Percentiles rank a stretch among this genome's conserved stretches.
phyloP scores from a whole-genome alignment of 2,113 vertebrate genomes.

The Trinectes maculatus region DNA sequence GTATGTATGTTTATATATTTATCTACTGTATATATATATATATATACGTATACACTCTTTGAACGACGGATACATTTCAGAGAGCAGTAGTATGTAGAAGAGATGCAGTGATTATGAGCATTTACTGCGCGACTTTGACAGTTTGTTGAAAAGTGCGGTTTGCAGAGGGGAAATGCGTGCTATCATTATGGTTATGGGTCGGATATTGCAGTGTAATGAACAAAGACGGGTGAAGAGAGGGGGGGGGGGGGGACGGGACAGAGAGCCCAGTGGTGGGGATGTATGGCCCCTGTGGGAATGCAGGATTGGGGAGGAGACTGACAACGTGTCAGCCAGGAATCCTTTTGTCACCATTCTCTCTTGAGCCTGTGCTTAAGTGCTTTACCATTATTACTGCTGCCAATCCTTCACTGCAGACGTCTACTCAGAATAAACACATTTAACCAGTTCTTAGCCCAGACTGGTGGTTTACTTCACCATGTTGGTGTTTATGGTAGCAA shows the following conservation, averaged over 20 bases:
- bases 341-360: constrained; percentile 67
- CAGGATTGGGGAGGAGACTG: constrained; percentile 34
- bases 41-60: no score
- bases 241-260: no score
- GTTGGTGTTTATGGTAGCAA: constrained; percentile 6
- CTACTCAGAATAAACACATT: constrained; percentile 25
- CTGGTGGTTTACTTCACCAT: neutral
- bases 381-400: constrained; percentile 17
- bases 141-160: neutral
- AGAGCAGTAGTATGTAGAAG: neutral
- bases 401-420: constrained; percentile 11
- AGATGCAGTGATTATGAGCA: neutral
- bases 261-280: constrained; percentile 25
- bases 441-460: constrained; percentile 2
- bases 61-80: no score
- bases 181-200: neutral
- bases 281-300: constrained; percentile 30
- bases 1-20: no score
- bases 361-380: constrained; percentile 45
- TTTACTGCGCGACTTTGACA: neutral
- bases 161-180: neutral
- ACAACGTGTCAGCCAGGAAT: constrained; percentile 60
- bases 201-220: constrained; percentile 4
- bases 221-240: constrained; percentile 13
- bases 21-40: no score